phyloP scores from a whole-genome alignment of 2,113 vertebrate species.

The Cheilinus undulatus region DNA sequence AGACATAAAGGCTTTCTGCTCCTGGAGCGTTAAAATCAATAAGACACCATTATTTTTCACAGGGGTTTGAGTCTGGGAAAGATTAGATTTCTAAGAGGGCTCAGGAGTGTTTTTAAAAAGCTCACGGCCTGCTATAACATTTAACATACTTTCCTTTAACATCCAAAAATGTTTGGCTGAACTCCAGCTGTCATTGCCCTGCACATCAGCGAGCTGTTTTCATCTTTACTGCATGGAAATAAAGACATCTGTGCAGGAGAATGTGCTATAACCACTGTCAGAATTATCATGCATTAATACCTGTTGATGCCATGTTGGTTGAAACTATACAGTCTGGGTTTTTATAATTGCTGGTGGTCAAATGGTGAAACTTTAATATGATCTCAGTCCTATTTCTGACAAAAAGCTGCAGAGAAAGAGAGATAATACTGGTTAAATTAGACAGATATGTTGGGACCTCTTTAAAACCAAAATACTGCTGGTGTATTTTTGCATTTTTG shows the following conservation, averaged over 20 bases:
- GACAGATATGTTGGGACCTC: too few relatives aligned
- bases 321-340: too few relatives aligned
- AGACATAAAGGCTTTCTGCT: conserved; percentile 38
- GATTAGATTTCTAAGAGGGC: conserved; percentile 54
- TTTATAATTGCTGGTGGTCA: too few relatives aligned
- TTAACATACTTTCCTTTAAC: conserved; percentile 60
- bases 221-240: conserved; percentile 30
- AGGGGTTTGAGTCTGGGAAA: conserved; percentile 52
- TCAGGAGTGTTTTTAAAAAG: conserved; percentile 51
- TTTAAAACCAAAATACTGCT: too few relatives aligned
- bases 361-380: too few relatives aligned
- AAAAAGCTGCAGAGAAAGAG: too few relatives aligned
- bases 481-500: too few relatives aligned
- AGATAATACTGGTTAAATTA: too few relatives aligned
- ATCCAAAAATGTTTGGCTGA: conserved; percentile 30
- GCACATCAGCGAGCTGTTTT: conserved; percentile 26
- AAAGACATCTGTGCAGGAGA: conserved; percentile 36
- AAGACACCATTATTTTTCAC: conserved; percentile 54
- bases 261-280: too few relatives aligned
- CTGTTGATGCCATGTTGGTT: too few relatives aligned
- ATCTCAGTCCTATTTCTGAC: too few relatives aligned
- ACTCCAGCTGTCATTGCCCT: conserved; percentile 36
- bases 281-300: too few relatives aligned
- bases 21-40: conserved; percentile 60
- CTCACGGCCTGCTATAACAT: conserved; percentile 39